Percentiles rank a stretch among this genome's conserved stretches.
Evolutionary conservation across 2,888 invertebrate species (phyloP).

Genomic region (Rhorus exstirpatorius): DNA sequence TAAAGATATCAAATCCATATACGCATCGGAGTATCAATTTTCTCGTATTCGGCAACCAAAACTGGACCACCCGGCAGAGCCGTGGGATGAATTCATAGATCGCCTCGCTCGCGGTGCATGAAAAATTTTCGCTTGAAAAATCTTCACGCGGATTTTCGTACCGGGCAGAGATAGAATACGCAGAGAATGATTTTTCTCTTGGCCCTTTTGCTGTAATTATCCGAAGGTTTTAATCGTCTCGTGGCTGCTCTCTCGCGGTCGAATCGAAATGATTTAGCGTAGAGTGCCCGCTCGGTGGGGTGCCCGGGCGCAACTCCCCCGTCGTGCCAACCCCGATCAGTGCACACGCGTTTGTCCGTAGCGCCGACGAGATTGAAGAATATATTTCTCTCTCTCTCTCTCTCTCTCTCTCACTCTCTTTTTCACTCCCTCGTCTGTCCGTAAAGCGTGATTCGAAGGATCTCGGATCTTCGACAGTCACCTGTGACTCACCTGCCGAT

Average conservation of each 20-base stretch:
- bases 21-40: neutral
- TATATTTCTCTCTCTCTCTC: constrained; percentile 32
- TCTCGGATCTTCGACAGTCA: constrained; percentile 67
- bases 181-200: constrained; percentile 22
- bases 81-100: constrained; percentile 33
- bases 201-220: constrained; percentile 76
- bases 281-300: constrained; percentile 78
- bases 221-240: constrained; percentile 72
- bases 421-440: neutral
- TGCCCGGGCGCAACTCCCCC: constrained; percentile 74
- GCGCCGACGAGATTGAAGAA: constrained; percentile 41
- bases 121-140: constrained; percentile 53
- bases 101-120: constrained; percentile 10
- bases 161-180: neutral
- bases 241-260: constrained; percentile 39
- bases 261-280: constrained; percentile 80
- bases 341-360: constrained; percentile 45
- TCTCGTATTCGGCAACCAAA: neutral
- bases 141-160: constrained; percentile 25
- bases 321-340: constrained; percentile 73
- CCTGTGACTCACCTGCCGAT: constrained; percentile 71
- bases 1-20: constrained; percentile 12
- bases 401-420: neutral
- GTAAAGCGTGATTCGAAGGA: constrained; percentile 51
- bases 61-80: constrained; percentile 55